Percentiles rank a stretch among this genome's conserved stretches.
phyloP scores from a whole-genome alignment of 2,797 vertebrate species.

The Coreius guichenoti region DNA sequence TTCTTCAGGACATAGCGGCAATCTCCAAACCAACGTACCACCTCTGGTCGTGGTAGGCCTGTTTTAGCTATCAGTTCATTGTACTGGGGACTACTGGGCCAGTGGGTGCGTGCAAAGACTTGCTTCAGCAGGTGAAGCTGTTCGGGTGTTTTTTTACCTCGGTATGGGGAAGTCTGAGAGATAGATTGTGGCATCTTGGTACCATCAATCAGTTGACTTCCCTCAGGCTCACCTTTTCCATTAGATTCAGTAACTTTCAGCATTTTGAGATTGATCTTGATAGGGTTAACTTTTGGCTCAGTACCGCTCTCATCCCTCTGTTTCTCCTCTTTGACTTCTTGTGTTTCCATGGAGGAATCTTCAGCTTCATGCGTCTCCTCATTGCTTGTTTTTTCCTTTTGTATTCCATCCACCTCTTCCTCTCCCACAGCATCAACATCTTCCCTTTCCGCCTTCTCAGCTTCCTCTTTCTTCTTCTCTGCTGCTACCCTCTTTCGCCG shows the following conservation, averaged over 20 bases:
- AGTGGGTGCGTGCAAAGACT: constrained; percentile 92
- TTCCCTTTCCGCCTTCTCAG: constrained; percentile 72
- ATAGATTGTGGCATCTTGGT: constrained; percentile 59
- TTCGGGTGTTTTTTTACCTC: constrained; percentile 90
- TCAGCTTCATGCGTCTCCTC: constrained; percentile 58
- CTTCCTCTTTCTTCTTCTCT: constrained; percentile 83
- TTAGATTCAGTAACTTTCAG: constrained; percentile 93
- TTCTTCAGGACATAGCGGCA: constrained; percentile 95
- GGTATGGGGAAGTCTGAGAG: constrained; percentile 60
- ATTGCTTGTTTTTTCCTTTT: constrained; percentile 63
- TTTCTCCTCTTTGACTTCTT: constrained; percentile 67
- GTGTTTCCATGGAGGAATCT: constrained; percentile 64
- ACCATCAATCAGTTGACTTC: constrained; percentile 44
- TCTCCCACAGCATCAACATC: constrained; percentile 74
- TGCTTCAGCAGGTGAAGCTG: constrained; percentile 93
- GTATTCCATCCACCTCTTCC: constrained; percentile 57
- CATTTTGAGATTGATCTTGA: constrained; percentile 98
- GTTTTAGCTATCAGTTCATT: constrained; percentile 87
- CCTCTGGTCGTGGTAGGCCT: constrained; percentile 88
- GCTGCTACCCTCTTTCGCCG: constrained; percentile 83
- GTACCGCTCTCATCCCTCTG: constrained; percentile 72
- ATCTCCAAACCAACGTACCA: constrained; percentile 98
- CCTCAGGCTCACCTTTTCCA: constrained; percentile 76
- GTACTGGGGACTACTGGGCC: constrained; percentile 91
- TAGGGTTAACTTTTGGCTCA: constrained; percentile 93